A percentile compares a stretch with the other conserved stretches of the same genome.
Conservation (phyloP, 2,113 vertebrate genomes). For the Rhinogobius similis region DNA sequence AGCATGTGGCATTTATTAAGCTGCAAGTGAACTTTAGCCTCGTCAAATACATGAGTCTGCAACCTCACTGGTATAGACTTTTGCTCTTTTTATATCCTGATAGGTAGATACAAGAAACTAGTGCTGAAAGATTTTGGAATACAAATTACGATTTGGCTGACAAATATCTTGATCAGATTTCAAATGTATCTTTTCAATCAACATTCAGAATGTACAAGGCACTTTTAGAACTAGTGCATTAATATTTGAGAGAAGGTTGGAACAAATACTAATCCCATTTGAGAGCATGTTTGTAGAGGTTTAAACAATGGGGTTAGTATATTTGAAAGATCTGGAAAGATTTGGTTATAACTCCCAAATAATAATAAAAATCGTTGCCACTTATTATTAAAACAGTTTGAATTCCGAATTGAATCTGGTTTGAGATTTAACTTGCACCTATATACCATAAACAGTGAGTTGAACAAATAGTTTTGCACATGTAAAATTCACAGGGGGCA, state of each 20-base stretch:
- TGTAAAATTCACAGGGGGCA: background rate
- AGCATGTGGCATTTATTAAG: slow-evolving; percentile 53
- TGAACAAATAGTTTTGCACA: slow-evolving; percentile 3
- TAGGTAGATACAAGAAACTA: background rate
- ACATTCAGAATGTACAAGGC: no score
- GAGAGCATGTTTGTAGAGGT: background rate
- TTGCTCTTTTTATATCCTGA: slow-evolving; percentile 6
- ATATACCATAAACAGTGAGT: background rate
- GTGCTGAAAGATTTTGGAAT: background rate
- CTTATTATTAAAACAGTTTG: background rate
- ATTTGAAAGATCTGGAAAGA: background rate
- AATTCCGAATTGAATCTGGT: background rate
- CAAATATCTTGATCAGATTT: no score
- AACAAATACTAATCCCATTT: background rate
- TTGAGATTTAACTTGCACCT: background rate
- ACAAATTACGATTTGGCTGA: no score
- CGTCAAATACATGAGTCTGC: slow-evolving; percentile 37
- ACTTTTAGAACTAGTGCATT: no score
- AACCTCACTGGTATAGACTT: slow-evolving; percentile 19
- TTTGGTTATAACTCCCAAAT: no score
- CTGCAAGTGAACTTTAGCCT: slow-evolving; percentile 49
- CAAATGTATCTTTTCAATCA: no score
- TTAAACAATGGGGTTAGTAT: no score
- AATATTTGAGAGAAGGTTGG: background rate
- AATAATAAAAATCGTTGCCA: no score